phyloP scores from a whole-genome alignment of 2,797 vertebrate genomes.

The Mus minutoides region DNA sequence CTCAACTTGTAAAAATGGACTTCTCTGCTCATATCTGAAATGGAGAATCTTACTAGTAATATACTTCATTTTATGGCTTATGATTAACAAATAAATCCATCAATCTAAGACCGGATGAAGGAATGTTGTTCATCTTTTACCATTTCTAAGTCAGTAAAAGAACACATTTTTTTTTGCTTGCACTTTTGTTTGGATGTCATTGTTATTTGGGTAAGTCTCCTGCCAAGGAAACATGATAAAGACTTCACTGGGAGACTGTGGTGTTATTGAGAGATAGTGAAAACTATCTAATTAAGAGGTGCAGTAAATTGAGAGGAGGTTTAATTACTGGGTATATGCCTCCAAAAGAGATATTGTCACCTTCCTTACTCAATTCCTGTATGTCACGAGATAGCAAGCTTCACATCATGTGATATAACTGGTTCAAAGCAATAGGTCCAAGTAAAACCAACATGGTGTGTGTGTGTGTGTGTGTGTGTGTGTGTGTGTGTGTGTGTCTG shows the following conservation, averaged over 20 bases:
- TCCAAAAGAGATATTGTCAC: background rate
- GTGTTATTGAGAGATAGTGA: background rate
- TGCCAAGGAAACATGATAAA: background rate
- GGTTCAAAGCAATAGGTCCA: background rate
- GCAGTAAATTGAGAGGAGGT: background rate
- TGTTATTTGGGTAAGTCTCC: background rate
- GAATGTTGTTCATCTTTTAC: constrained; percentile 15
- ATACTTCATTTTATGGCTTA: background rate
- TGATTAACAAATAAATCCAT: background rate
- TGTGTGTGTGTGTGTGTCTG: background rate
- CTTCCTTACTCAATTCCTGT: background rate
- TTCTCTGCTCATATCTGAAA: background rate
- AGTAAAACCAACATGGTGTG: background rate
- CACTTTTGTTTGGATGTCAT: background rate
- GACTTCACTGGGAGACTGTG: background rate
- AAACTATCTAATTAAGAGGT: background rate
- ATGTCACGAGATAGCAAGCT: no score
- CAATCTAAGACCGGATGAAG: background rate
- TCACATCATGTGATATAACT: background rate
- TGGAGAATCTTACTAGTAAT: constrained; percentile 25
- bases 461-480: background rate
- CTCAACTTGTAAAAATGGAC: background rate
- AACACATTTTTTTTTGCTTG: background rate
- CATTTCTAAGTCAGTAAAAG: background rate
- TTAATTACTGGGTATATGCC: no score